Evolutionary conservation across 2,888 invertebrate species (phyloP), one percentile per base, ranked within the genome.

Genomic region (Phalera bucephala): DNA sequence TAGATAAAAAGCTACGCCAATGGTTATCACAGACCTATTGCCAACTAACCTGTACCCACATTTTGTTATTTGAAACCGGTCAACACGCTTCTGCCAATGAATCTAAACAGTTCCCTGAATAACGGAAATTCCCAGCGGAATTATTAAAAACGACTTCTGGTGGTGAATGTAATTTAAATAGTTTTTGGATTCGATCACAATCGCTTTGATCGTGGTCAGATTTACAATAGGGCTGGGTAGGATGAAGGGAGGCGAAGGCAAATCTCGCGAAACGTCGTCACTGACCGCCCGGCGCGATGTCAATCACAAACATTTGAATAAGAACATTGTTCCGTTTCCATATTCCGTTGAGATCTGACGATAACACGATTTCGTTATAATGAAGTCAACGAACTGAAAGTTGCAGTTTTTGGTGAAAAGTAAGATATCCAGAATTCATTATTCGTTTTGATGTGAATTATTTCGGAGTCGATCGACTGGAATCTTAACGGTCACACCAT

Each of bases 201-300:
- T 80, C 79, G 67, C 64, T 73, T 73, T 71, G 74, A 80, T 78
- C 72, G 76, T 73, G 84, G 88, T 80, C 82, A 85, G 70, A 72
- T 64, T 58, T 63, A 86, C 82, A 86, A 86, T 79, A 57, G 72
- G 41, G 47, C 52, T 52, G 67, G 68, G 70, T 67, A 71, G 73
- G 68, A 41, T 51, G 54, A 36, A 63, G 66, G 62, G 69, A 63
- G 60, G 68, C 58, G 56, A 17, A 29, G 50, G 61, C 50, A 65
- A 61, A 53, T 62, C 62, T 62, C 57, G 64, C 57, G 51, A 65
- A 67, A 59, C 42, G 62, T 43, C 49, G 36, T 38, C 72, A 65
- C 69, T 83, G 87, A 80, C 87, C 88, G 80, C 88, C 88, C 62
- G 80, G 80, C 59, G 88, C 79, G 85, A 85, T 86, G 88, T 88